These are phyloP conservation scores for Euphydryas editha DNA, from an alignment of 2,888 invertebrate species.

Conservation along the genomic window DNA sequence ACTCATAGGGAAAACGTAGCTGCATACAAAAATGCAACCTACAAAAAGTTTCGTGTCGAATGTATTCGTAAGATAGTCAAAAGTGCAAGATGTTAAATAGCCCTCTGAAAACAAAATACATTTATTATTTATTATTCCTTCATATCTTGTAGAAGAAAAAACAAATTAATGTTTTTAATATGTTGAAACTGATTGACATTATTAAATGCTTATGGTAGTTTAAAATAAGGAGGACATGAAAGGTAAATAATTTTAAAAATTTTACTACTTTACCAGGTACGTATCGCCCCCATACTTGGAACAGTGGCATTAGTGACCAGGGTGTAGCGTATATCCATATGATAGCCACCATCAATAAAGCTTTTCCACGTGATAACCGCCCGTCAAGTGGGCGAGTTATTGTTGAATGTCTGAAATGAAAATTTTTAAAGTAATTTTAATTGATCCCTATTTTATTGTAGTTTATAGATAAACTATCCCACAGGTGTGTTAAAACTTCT, in stretches of 20 bases:
- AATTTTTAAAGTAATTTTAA: background rate
- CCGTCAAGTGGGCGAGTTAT: conserved; percentile 93
- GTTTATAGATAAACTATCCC: no score
- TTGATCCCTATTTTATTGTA: background rate
- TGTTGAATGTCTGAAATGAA: conserved; percentile 78
- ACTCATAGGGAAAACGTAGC: conserved; percentile 90
- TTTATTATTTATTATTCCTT: background rate
- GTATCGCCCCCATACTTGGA: conserved; percentile 93
- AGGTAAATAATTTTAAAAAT: background rate
- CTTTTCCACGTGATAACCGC: conserved; percentile 91
- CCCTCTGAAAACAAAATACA: conserved; percentile 86
- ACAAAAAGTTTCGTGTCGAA: conserved; percentile 92
- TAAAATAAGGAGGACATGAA: no score
- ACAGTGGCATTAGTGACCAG: conserved; percentile 90
- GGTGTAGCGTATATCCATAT: conserved; percentile 92
- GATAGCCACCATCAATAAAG: conserved; percentile 87
- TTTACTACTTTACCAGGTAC: conserved; percentile 87
- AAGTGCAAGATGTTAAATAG: conserved; percentile 92
- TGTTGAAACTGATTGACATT: no score
- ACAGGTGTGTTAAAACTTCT: no score
- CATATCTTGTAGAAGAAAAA: no score
- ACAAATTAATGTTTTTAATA: no score
- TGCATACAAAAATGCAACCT: conserved; percentile 88
- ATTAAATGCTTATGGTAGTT: no score
- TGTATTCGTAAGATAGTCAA: conserved; percentile 91